phyloP scores from a whole-genome alignment of 2,888 invertebrate genomes.

The Globia sparganii region DNA sequence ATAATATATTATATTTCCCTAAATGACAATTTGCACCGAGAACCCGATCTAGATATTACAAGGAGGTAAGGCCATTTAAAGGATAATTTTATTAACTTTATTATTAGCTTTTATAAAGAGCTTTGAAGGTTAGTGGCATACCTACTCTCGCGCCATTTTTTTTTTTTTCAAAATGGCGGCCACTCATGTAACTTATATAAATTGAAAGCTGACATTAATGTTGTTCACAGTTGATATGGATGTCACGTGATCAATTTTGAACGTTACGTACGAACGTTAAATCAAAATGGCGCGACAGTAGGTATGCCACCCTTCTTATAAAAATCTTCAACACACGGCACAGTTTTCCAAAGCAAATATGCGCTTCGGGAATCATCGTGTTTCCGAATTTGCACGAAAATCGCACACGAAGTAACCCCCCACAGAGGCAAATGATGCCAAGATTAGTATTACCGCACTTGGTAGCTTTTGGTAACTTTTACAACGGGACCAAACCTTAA shows the following conservation, averaged over 20 bases:
- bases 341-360: neutral
- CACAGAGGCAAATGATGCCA: too few species aligned
- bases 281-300: too few species aligned
- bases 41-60: slow-evolving; percentile 32
- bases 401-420: too few species aligned
- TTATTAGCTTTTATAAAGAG: neutral
- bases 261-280: too few species aligned
- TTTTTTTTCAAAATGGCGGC: neutral
- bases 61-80: slow-evolving; percentile 38
- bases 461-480: too few species aligned
- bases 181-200: neutral
- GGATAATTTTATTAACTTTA: neutral
- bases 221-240: too few species aligned
- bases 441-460: too few species aligned
- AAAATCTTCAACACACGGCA: neutral
- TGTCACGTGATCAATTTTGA: too few species aligned
- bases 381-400: neutral
- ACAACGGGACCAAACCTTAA: too few species aligned
- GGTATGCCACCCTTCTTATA: too few species aligned
- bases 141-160: neutral
- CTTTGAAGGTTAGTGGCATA: neutral
- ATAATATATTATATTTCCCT: slow-evolving; percentile 56
- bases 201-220: too few species aligned
- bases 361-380: neutral
- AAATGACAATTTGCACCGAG: slow-evolving; percentile 28